Evolutionary conservation across 2,888 invertebrate species (phyloP).

Genomic region (Callosobruchus maculatus): DNA sequence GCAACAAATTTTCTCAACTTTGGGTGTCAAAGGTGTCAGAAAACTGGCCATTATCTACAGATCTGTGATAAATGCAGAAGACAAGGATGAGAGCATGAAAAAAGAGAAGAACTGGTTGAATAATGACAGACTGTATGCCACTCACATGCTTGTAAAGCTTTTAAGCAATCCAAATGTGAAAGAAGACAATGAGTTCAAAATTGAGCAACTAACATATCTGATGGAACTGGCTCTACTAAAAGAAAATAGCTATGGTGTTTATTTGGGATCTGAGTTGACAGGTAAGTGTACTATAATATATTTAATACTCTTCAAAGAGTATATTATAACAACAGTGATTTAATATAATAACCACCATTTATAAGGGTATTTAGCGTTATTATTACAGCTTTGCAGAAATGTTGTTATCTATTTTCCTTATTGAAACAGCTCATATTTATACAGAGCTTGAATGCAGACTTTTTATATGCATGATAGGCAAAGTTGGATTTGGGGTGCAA

Average conservation of each 20-base stretch:
- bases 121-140: slow-evolving; percentile 65
- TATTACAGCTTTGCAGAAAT: no score
- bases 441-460: no score
- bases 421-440: no score
- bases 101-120: slow-evolving; percentile 60
- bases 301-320: no score
- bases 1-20: slow-evolving; percentile 60
- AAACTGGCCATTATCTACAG: slow-evolving; percentile 60
- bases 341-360: no score
- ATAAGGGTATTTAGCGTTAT: no score
- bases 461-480: no score
- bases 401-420: no score
- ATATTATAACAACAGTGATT: no score
- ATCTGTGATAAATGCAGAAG: slow-evolving; percentile 48
- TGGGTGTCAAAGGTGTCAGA: slow-evolving; percentile 60
- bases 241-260: slow-evolving; percentile 44
- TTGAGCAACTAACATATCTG: slow-evolving; percentile 62
- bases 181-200: slow-evolving; percentile 62
- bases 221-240: slow-evolving; percentile 64
- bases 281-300: slow-evolving; percentile 47
- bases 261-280: slow-evolving; percentile 59
- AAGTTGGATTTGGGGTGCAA: no score
- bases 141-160: slow-evolving; percentile 54
- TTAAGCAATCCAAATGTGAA: slow-evolving; percentile 45
- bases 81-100: slow-evolving; percentile 47